These are phyloP conservation scores for Callipepla californica DNA, from an alignment of 2,113 vertebrate genomes.

Conservation along the genomic window DNA sequence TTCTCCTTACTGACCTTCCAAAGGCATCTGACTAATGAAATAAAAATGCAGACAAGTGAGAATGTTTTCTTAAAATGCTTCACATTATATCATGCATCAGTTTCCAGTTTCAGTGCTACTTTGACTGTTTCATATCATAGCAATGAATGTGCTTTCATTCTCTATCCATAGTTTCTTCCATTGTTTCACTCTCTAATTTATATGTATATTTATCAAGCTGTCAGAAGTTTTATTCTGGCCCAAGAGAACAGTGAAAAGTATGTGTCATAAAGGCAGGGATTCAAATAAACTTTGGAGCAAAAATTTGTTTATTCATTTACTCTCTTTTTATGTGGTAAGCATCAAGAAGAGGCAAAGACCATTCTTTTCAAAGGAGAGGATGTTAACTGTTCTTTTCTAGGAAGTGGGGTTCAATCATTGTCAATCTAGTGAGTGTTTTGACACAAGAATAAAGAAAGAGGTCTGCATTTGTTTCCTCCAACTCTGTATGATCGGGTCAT, in stretches of 20 bases:
- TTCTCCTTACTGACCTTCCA: constrained; percentile 26
- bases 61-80: constrained; percentile 12
- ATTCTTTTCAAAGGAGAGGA: neutral
- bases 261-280: neutral
- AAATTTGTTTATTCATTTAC: constrained; percentile 11
- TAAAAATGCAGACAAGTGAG: neutral
- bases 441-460: constrained; percentile 22
- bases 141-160: neutral
- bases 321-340: neutral
- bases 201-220: constrained; percentile 6
- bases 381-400: constrained; percentile 5
- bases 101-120: neutral
- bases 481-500: constrained; percentile 36
- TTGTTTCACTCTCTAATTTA: neutral
- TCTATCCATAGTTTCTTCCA: neutral
- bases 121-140: neutral
- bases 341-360: constrained; percentile 18
- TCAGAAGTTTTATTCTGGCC: constrained; percentile 15
- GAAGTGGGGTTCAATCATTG: neutral
- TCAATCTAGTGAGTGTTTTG: constrained; percentile 16
- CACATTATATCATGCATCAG: neutral
- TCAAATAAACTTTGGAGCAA: constrained; percentile 33
- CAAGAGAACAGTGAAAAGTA: neutral
- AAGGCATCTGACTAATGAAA: neutral
- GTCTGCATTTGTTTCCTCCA: constrained; percentile 63